phyloP scores from a whole-genome alignment of 1,140 invertebrate genomes.

The Orchesella cincta region DNA sequence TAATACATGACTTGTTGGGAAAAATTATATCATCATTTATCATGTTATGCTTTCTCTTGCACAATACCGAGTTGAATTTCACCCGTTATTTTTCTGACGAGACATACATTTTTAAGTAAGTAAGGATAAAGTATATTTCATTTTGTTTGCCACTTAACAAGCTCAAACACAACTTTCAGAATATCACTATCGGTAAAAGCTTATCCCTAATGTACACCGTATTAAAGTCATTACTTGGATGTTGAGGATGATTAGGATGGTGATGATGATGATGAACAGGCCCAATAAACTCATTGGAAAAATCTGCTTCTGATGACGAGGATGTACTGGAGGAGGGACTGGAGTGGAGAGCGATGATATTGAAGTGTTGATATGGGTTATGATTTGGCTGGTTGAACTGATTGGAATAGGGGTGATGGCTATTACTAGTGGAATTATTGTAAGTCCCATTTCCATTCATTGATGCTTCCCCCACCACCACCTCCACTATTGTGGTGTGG shows the following conservation, averaged over 20 bases:
- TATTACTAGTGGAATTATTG: background rate
- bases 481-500: background rate
- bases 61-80: too few relatives aligned
- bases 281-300: conserved; percentile 11
- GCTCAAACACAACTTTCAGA: conserved; percentile 49
- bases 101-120: too few relatives aligned
- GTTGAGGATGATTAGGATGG: conserved; percentile 29
- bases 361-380: conserved; percentile 25
- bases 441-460: conserved; percentile 14
- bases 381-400: conserved; percentile 20
- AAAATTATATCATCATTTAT: too few relatives aligned
- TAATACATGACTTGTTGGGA: too few relatives aligned
- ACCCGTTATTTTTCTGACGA: too few relatives aligned
- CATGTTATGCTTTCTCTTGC: too few relatives aligned
- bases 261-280: conserved; percentile 30
- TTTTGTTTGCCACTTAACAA: too few relatives aligned
- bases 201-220: conserved; percentile 50
- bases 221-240: conserved; percentile 47
- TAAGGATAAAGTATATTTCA: too few relatives aligned
- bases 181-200: conserved; percentile 49
- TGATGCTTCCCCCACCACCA: background rate
- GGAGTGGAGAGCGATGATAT: background rate
- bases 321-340: conserved; percentile 15
- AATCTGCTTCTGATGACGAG: background rate
- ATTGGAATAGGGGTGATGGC: background rate